A percentile compares a stretch with the other conserved stretches of the same genome.
Conservation (phyloP, 2,888 invertebrate genomes). For the Diabrotica balteata region DNA sequence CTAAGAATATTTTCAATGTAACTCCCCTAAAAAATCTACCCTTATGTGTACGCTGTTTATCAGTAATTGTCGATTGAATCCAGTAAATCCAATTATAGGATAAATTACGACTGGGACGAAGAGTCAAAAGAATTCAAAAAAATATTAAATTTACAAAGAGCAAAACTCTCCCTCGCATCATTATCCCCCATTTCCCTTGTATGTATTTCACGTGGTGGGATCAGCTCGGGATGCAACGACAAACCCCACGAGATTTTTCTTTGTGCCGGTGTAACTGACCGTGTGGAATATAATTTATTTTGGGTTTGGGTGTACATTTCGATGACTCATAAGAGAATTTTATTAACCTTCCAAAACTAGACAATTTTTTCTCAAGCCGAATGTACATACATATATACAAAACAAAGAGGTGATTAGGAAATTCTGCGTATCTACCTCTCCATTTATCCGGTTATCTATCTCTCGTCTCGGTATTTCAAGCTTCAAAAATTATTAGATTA, state of each 20-base stretch:
- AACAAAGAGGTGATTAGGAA: no score
- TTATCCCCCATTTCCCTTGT: conserved; percentile 32
- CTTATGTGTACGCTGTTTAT: conserved; percentile 23
- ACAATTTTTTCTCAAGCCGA: no score
- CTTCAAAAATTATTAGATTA: no score
- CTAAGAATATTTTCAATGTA: background rate
- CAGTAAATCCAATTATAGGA: conserved; percentile 25
- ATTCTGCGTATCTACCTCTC: no score
- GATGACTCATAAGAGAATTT: conserved; percentile 41
- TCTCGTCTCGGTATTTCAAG: no score
- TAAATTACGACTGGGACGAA: conserved; percentile 25
- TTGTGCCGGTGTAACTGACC: conserved; percentile 57
- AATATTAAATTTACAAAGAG: conserved; percentile 25
- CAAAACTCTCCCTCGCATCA: conserved; percentile 19
- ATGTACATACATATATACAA: no score
- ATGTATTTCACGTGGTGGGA: conserved; percentile 22
- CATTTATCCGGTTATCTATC: no score
- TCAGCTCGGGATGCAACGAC: conserved; percentile 5
- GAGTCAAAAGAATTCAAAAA: conserved; percentile 26
- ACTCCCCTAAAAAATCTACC: conserved; percentile 21
- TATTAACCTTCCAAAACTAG: background rate
- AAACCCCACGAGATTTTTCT: conserved; percentile 40
- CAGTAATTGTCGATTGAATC: conserved; percentile 26
- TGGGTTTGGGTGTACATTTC: conserved; percentile 36
- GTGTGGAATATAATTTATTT: conserved; percentile 56